Percentiles rank a stretch among this genome's conserved stretches.
These are phyloP conservation scores for Malurus elegans DNA, from an alignment of 2,113 vertebrate species.

Conservation along the genomic window DNA sequence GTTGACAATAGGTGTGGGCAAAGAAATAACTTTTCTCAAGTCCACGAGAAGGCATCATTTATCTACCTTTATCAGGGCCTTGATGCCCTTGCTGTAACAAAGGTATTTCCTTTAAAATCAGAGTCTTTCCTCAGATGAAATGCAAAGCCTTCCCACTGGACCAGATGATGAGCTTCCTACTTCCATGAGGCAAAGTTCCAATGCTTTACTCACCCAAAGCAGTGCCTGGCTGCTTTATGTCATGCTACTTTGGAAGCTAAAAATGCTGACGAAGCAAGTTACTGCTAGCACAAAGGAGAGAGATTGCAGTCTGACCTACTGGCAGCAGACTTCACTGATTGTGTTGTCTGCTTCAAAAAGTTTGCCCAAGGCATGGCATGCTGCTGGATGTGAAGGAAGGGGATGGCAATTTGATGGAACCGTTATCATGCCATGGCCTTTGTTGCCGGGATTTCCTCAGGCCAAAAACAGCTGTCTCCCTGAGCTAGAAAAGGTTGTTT, in stretches of 20 bases:
- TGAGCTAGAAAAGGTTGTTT: background rate
- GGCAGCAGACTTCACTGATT: background rate
- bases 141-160: background rate
- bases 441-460: background rate
- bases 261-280: background rate
- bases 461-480: background rate
- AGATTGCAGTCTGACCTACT: background rate
- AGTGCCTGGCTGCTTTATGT: background rate
- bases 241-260: background rate
- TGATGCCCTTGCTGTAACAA: background rate
- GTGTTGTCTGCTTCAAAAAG: background rate
- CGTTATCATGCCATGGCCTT: background rate
- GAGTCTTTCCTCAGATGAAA: background rate
- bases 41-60: background rate
- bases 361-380: background rate
- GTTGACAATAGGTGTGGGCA: background rate
- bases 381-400: background rate
- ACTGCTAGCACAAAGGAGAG: background rate
- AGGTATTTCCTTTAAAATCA: background rate
- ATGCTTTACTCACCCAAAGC: slow-evolving; percentile 22
- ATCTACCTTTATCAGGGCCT: background rate
- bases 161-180: background rate
- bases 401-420: background rate
- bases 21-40: background rate
- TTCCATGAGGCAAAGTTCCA: background rate